Evolutionary conservation across 2,113 vertebrate genomes (phyloP), one percentile per base, ranked within the genome.

Genomic region (Dasyprocta punctata): DNA sequence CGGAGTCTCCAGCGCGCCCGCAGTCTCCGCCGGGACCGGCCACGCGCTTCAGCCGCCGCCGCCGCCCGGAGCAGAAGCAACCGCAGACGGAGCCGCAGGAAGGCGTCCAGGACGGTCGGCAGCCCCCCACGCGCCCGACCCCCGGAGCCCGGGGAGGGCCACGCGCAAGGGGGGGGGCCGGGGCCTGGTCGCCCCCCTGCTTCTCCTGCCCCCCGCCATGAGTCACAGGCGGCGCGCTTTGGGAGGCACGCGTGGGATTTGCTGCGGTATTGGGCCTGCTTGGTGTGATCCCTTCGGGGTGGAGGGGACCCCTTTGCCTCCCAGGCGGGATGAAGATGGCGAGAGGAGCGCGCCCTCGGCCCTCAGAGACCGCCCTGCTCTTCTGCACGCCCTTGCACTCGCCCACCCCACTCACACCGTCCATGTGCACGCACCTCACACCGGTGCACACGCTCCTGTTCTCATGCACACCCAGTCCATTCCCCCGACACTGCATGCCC

Each of bases 1-100:
- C 92, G 93, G 96, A 97, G 96, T 98, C 89, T 95, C 96, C 98
- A 47, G 97, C 94, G 96, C 78, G 77, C 86, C 96, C 86, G 75
- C 97, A 96, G 94, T 97, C 92, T 97, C 95, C 71, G 61, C 95
- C 96, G 89, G 69, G 82, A 97, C 91, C 61, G 56, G 97, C 97
- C 26, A 80, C 56, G 90, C 96, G 97, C 95, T 95, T 97, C 98
- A 97, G 95, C 94, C 93, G 77, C 93, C 87, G 65, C 96, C 86
- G 36, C 61, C 71, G 26, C 67, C 78, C 30, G 81, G 90, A 96
- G n/a, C 82, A 90, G 92, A 81, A 78, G 47, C 75, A 65, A 47
- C 60, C 86, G 89, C 96, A 58, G 92, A 89, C 78, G 54, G 86
- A 67, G 86, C 75, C 93, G 60, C 84, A 92, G 94, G 81, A 97